Evolutionary conservation across 2,888 invertebrate species (phyloP).

Genomic region (Teinopalpus imperialis): DNA sequence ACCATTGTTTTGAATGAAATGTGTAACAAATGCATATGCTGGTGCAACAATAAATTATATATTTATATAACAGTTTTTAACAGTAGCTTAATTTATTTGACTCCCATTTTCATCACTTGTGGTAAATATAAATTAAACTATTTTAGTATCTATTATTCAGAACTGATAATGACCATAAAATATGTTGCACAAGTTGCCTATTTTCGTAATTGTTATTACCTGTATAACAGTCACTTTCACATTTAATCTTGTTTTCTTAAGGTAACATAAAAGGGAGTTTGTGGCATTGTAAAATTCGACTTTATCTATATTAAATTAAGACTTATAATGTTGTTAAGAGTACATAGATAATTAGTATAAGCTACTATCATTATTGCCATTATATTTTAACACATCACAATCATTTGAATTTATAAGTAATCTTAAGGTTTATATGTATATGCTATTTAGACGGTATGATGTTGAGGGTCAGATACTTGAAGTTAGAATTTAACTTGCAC

Average conservation of each 20-base stretch:
- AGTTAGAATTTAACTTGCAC: slow-evolving; percentile 30
- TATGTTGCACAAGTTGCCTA: slow-evolving; percentile 18
- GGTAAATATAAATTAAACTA: slow-evolving; percentile 9
- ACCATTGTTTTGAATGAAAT: slow-evolving; percentile 6
- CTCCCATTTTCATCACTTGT: neutral
- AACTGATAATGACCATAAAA: slow-evolving; percentile 5
- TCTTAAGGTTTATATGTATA: slow-evolving; percentile 27
- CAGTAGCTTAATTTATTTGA: slow-evolving; percentile 34
- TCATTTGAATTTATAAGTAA: slow-evolving; percentile 40
- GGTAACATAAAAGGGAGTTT: neutral
- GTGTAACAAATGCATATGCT: slow-evolving; percentile 31
- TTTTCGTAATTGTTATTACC: slow-evolving; percentile 12
- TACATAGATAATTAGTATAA: slow-evolving; percentile 41
- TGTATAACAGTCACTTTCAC: slow-evolving; percentile 14
- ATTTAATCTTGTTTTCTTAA: slow-evolving; percentile 22
- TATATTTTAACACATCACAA: slow-evolving; percentile 55
- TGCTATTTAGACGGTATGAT: slow-evolving; percentile 25
- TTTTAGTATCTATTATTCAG: slow-evolving; percentile 2
- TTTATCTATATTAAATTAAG: slow-evolving; percentile 31
- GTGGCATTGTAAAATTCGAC: slow-evolving; percentile 26
- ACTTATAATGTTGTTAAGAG: slow-evolving; percentile 43
- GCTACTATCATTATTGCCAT: slow-evolving; percentile 53
- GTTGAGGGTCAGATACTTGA: slow-evolving; percentile 25
- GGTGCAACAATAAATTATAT: slow-evolving; percentile 37
- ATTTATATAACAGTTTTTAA: slow-evolving; percentile 38